A percentile compares a stretch with the other conserved stretches of the same genome.
Conservation (phyloP, 2,888 invertebrate species). For the Stenotaenia linearis region DNA sequence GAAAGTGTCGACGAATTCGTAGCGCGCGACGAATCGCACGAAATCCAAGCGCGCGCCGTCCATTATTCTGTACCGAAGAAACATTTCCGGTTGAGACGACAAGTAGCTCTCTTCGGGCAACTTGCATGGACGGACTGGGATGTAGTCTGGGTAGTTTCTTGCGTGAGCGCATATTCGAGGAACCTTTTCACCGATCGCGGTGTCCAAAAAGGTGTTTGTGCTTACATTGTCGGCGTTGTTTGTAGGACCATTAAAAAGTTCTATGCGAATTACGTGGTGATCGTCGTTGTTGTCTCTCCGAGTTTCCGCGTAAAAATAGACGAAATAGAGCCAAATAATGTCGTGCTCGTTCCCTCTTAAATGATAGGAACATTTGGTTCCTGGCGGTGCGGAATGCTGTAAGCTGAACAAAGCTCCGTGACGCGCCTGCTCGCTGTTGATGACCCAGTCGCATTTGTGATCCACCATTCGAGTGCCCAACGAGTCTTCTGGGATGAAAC, state of each 20-base stretch:
- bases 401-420: constrained; percentile 70
- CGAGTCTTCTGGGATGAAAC: constrained; percentile 57
- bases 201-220: neutral
- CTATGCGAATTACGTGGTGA: constrained; percentile 23
- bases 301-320: constrained; percentile 62
- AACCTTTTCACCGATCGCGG: constrained; percentile 26
- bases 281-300: constrained; percentile 28
- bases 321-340: constrained; percentile 76
- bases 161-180: constrained; percentile 40
- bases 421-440: constrained; percentile 44
- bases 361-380: constrained; percentile 74
- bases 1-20: constrained; percentile 68
- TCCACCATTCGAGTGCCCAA: constrained; percentile 39
- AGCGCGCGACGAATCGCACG: constrained; percentile 68
- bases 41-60: constrained; percentile 73
- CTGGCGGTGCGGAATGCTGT: constrained; percentile 69
- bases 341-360: constrained; percentile 66
- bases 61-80: constrained; percentile 65
- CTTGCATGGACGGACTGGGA: constrained; percentile 40
- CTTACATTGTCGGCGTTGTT: neutral
- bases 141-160: constrained; percentile 37
- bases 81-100: constrained; percentile 66
- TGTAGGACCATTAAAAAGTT: constrained; percentile 13
- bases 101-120: constrained; percentile 65
- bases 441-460: constrained; percentile 32